Evolutionary conservation across 2,113 vertebrate species (phyloP).

Genomic region (Phyllopteryx taeniolatus): DNA sequence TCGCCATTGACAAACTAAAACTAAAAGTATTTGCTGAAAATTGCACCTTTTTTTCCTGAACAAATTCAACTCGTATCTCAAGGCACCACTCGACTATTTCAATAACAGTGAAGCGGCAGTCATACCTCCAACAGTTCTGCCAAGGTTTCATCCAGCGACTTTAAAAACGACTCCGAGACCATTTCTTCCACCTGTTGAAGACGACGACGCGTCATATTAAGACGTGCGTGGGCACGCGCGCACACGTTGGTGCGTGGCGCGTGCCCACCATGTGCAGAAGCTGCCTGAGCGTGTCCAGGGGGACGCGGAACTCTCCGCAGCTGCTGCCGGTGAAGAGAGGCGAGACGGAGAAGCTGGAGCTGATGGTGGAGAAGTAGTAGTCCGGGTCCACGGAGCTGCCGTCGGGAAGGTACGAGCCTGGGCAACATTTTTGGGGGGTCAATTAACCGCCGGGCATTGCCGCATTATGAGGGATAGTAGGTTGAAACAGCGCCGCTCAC

Average conservation of each 20-base stretch:
- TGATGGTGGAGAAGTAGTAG: slow-evolving; percentile 94
- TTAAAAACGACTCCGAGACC: slow-evolving; percentile 86
- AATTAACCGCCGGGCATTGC: background rate
- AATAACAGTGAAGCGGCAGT: background rate
- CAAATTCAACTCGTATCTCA: no score
- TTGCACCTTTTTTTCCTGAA: background rate
- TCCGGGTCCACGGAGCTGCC: slow-evolving; percentile 87
- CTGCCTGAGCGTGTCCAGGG: slow-evolving; percentile 84
- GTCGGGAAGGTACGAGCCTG: slow-evolving; percentile 89
- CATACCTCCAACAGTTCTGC: slow-evolving; percentile 80
- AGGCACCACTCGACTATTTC: no score
- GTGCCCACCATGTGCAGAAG: slow-evolving; percentile 86
- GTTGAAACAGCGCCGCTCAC: slow-evolving; percentile 56
- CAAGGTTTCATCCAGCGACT: slow-evolving; percentile 79
- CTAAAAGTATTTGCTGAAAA: background rate
- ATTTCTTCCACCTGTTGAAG: slow-evolving; percentile 84
- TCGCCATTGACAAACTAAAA: no score
- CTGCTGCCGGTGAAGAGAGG: slow-evolving; percentile 90
- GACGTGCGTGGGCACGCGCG: background rate
- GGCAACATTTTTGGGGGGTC: background rate
- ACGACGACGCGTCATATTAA: background rate
- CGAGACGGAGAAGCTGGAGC: slow-evolving; percentile 94
- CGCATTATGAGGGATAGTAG: background rate
- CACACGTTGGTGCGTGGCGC: background rate
- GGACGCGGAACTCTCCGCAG: slow-evolving; percentile 84